phyloP scores from a whole-genome alignment of 2,113 vertebrate genomes.

The Dasypus novemcinctus region DNA sequence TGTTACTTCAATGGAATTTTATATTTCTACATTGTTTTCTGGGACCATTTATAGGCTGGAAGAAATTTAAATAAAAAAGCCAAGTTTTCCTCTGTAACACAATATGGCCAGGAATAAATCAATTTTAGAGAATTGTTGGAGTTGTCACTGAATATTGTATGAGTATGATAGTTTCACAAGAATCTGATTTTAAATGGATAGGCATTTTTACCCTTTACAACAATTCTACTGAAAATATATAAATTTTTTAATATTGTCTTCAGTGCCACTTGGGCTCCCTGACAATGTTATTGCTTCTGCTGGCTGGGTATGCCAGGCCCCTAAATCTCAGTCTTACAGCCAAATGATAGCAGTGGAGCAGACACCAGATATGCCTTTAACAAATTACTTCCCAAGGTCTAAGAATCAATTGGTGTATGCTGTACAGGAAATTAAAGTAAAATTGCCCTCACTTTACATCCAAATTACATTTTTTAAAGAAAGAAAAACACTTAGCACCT shows the following conservation, averaged over 20 bases:
- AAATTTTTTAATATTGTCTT: background rate
- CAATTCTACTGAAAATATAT: conserved; percentile 4
- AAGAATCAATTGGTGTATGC: background rate
- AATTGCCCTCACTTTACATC: background rate
- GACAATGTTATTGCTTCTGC: background rate
- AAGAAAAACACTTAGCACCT: conserved; percentile 7
- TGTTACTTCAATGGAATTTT: background rate
- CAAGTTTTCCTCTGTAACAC: background rate
- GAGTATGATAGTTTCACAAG: background rate
- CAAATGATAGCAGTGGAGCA: background rate
- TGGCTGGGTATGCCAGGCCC: too few species aligned
- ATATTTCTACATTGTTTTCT: background rate
- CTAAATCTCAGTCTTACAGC: background rate
- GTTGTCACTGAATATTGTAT: background rate
- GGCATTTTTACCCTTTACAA: background rate
- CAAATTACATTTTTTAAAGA: conserved; percentile 16
- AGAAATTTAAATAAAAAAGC: conserved; percentile 3
- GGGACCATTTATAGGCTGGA: background rate
- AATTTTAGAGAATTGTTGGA: background rate
- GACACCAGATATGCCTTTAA: background rate
- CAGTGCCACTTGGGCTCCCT: background rate
- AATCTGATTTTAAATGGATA: background rate
- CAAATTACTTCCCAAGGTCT: background rate
- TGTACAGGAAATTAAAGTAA: background rate
- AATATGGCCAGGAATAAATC: background rate